Conservation (phyloP, 2,888 invertebrate species). For the Mellilla xanthometata region DNA sequence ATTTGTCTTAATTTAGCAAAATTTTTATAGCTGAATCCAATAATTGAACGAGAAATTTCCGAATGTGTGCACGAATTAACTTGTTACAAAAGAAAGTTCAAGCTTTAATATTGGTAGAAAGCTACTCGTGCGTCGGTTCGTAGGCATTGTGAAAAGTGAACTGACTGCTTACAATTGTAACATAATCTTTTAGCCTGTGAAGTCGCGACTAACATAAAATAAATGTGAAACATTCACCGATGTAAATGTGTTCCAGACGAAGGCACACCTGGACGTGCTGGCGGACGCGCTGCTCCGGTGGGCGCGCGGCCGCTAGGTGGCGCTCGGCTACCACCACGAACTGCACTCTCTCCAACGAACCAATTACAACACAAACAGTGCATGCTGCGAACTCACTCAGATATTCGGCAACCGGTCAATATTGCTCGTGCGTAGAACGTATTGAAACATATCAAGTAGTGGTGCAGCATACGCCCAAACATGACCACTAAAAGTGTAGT, state of each 20-base stretch:
- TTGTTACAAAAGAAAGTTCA: too few relatives aligned
- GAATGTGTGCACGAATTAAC: too few relatives aligned
- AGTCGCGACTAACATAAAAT: too few relatives aligned
- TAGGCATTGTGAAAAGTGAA: too few relatives aligned
- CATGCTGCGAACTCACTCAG: slow-evolving; percentile 65
- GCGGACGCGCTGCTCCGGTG: slow-evolving; percentile 96
- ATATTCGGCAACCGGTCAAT: slow-evolving; percentile 72
- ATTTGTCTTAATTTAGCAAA: too few relatives aligned
- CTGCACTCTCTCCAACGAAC: slow-evolving; percentile 36
- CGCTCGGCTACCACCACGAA: neutral
- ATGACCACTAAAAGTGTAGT: slow-evolving; percentile 75
- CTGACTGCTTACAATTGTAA: too few relatives aligned
- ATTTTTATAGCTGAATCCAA: too few relatives aligned
- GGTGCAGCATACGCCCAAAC: slow-evolving; percentile 70
- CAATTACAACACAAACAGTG: slow-evolving; percentile 58
- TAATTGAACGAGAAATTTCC: too few relatives aligned
- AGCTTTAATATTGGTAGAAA: too few relatives aligned
- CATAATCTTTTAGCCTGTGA: too few relatives aligned
- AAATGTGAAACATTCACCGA: too few relatives aligned
- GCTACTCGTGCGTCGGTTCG: too few relatives aligned
- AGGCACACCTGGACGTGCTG: slow-evolving; percentile 96
- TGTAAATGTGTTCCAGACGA: slow-evolving; percentile 86
- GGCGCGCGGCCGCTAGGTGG: slow-evolving; percentile 96
- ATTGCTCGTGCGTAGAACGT: slow-evolving; percentile 65
- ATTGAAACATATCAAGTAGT: slow-evolving; percentile 81